phyloP scores from a whole-genome alignment of 2,113 vertebrate genomes.

The Carassius carassius region DNA sequence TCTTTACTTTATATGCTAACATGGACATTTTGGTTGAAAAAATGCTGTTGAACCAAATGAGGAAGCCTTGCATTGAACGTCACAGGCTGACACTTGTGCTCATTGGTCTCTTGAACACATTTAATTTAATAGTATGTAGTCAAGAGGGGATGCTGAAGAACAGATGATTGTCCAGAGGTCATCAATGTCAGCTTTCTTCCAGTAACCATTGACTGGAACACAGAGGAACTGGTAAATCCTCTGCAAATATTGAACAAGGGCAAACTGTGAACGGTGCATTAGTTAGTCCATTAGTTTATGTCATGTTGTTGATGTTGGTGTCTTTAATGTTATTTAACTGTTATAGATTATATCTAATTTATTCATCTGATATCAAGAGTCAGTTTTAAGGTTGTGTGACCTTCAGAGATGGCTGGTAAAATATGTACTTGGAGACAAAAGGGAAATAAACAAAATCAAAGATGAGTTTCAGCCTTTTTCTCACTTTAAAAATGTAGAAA shows the following conservation, averaged over 20 bases:
- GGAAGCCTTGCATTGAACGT: constrained; percentile 34
- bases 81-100: constrained; percentile 29
- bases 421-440: constrained; percentile 16
- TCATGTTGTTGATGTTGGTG: constrained; percentile 57
- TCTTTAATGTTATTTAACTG: constrained; percentile 68
- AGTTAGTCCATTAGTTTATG: constrained; percentile 47
- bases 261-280: constrained; percentile 36
- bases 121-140: constrained; percentile 20
- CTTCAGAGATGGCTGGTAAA: constrained; percentile 65
- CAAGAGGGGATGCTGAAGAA: constrained; percentile 17
- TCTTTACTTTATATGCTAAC: constrained; percentile 32
- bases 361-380: constrained; percentile 70
- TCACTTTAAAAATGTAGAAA: background rate
- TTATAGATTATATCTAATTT: constrained; percentile 80
- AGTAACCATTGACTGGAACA: constrained; percentile 42
- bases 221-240: constrained; percentile 47
- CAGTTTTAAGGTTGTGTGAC: constrained; percentile 59
- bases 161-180: constrained; percentile 14
- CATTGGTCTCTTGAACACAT: constrained; percentile 35
- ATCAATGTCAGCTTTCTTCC: constrained; percentile 20
- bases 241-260: constrained; percentile 27
- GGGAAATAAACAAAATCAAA: constrained; percentile 41
- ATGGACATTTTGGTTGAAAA: constrained; percentile 9
- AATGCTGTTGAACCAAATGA: constrained; percentile 22
- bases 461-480: background rate